phyloP scores from a whole-genome alignment of 2,113 vertebrate genomes.

The Fukomys damarensis region DNA sequence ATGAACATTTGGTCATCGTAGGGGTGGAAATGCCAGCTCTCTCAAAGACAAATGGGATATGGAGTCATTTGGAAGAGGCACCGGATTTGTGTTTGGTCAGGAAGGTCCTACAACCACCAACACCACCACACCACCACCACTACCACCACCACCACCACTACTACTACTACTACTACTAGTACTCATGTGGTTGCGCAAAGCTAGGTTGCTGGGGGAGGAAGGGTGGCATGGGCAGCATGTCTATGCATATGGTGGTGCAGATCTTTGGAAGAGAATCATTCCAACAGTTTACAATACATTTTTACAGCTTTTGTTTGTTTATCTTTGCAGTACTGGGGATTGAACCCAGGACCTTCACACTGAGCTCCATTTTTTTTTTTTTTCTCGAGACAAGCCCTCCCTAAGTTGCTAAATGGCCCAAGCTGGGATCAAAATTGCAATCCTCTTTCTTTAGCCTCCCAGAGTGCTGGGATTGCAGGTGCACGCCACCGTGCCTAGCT shows the following conservation, averaged over 20 bases:
- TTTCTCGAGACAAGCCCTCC: not conserved
- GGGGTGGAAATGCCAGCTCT: not conserved
- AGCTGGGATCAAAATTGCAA: not conserved
- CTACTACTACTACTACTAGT: not conserved
- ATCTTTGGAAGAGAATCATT: not conserved
- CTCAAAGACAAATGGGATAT: not conserved
- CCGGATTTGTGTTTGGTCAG: not conserved
- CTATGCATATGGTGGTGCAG: not conserved
- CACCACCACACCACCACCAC: too few species aligned
- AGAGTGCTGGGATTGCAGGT: not conserved
- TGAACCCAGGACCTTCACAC: not conserved
- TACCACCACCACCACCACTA: too few species aligned
- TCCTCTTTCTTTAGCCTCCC: not conserved
- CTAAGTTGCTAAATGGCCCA: not conserved
- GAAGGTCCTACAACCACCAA: too few species aligned
- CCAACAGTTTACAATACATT: not conserved
- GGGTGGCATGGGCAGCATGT: not conserved
- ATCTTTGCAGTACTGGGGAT: not conserved
- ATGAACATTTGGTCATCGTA: fast-evolving
- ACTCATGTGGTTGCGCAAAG: not conserved
- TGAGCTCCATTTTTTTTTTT: not conserved
- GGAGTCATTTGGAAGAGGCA: not conserved
- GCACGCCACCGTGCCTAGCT: not conserved
- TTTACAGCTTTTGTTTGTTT: not conserved
- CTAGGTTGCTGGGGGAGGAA: not conserved